Evolutionary conservation across 2,888 invertebrate genomes (phyloP).

Genomic region (Euzophera pinguis): DNA sequence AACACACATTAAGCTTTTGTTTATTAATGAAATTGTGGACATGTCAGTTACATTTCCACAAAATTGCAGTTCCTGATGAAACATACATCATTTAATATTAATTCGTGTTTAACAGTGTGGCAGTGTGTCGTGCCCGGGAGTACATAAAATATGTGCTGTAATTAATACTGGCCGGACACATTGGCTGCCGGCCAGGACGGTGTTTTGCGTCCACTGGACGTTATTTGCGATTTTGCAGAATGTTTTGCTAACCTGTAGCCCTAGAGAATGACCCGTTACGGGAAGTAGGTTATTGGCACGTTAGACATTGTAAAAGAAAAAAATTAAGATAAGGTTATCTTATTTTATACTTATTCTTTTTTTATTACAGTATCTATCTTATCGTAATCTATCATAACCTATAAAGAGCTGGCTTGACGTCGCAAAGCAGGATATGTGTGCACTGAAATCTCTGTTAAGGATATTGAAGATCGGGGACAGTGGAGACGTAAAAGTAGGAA

Average conservation of each 20-base stretch:
- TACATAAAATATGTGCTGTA: constrained; percentile 16
- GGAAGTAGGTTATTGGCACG: neutral
- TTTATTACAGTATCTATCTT: no score
- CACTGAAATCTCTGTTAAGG: no score
- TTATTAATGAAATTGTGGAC: neutral
- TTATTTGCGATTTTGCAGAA: constrained; percentile 14
- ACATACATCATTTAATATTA: constrained; percentile 4
- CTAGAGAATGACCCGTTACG: constrained; percentile 6
- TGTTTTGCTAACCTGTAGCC: constrained; percentile 12
- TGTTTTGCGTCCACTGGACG: constrained; percentile 17
- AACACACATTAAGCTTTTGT: neutral
- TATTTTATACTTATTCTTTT: no score
- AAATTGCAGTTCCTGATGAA: constrained; percentile 1
- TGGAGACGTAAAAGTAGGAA: no score
- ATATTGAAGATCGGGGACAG: no score
- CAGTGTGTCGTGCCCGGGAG: neutral
- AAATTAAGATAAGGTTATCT: no score
- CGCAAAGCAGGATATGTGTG: no score
- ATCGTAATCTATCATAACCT: no score
- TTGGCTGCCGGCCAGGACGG: constrained; percentile 19
- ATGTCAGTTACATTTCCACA: neutral
- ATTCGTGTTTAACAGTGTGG: constrained; percentile 4
- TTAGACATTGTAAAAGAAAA: neutral
- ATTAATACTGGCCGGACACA: constrained; percentile 17
- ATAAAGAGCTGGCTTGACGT: no score